Evolutionary conservation across 1,140 invertebrate genomes (phyloP).

Genomic region (Aleiodes sp.): DNA sequence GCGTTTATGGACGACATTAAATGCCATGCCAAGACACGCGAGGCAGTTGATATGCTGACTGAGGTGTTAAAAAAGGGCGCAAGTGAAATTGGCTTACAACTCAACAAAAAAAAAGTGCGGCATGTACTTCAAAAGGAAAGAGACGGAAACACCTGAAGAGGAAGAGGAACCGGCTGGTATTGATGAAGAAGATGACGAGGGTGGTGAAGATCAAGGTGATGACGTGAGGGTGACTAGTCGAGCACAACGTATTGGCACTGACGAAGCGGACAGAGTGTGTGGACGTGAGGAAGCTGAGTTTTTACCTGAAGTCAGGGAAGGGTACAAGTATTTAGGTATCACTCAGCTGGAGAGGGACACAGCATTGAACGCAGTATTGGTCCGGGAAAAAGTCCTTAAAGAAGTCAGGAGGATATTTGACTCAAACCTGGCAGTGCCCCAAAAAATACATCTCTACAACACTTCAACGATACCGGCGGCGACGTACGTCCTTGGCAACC

Average conservation of each 20-base stretch:
- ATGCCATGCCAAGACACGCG: conserved; percentile 29
- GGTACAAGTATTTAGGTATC: conserved; percentile 40
- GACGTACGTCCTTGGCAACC: conserved; percentile 20
- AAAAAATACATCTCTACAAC: conserved; percentile 37
- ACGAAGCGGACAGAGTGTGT: no score
- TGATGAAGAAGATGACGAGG: no score
- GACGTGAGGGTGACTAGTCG: no score
- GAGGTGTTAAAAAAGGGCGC: conserved; percentile 13
- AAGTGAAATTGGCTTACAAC: conserved; percentile 32
- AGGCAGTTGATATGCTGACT: conserved; percentile 1
- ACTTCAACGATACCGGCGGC: conserved; percentile 35
- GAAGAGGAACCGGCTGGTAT: neutral
- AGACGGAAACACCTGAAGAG: neutral
- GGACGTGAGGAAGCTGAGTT: no score
- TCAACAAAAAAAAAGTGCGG: conserved; percentile 40
- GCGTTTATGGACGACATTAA: conserved; percentile 41
- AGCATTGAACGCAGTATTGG: neutral
- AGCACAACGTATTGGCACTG: no score
- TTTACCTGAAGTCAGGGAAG: conserved; percentile 33
- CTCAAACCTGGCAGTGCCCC: conserved; percentile 35
- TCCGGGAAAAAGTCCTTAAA: conserved; percentile 16
- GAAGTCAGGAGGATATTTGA: conserved; percentile 28
- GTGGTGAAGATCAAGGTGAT: no score
- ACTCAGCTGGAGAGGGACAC: conserved; percentile 37
- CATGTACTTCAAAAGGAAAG: conserved; percentile 16